A percentile compares a stretch with the other conserved stretches of the same genome.
phyloP scores from a whole-genome alignment of 2,113 vertebrate species.

The Ochotona princeps region DNA sequence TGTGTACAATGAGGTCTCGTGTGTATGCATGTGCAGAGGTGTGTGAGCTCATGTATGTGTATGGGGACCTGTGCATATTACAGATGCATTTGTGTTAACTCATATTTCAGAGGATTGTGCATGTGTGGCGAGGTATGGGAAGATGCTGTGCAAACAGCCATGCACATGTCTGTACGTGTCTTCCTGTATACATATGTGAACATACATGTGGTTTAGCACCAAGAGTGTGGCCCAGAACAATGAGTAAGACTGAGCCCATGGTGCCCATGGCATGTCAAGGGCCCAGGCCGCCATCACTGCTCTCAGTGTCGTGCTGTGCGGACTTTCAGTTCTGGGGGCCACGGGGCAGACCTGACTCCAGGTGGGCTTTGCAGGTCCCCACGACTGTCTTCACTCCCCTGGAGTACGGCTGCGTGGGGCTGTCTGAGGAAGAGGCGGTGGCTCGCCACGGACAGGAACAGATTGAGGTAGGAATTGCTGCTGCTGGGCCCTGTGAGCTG shows the following conservation, averaged over 20 bases:
- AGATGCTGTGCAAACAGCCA: too few species aligned
- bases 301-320: not conserved
- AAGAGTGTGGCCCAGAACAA: not conserved
- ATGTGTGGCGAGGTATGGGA: not conserved
- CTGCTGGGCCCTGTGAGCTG: not conserved
- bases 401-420: constrained; percentile 95
- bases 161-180: not conserved
- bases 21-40: too few species aligned
- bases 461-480: constrained; percentile 88
- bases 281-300: not conserved
- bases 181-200: not conserved
- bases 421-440: constrained; percentile 93
- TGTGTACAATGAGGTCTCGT: too few species aligned
- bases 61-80: too few species aligned
- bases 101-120: too few species aligned
- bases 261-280: not conserved
- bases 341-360: not conserved
- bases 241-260: too few species aligned
- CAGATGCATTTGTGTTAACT: too few species aligned
- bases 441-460: constrained; percentile 87
- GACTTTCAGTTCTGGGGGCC: not conserved
- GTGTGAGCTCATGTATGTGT: not conserved
- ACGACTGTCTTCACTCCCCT: constrained; percentile 97
- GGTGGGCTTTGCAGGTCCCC: constrained; percentile 87
- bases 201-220: accelerated